These are phyloP conservation scores for Netelia melanura DNA, from an alignment of 2,888 invertebrate genomes.

Conservation along the genomic window DNA sequence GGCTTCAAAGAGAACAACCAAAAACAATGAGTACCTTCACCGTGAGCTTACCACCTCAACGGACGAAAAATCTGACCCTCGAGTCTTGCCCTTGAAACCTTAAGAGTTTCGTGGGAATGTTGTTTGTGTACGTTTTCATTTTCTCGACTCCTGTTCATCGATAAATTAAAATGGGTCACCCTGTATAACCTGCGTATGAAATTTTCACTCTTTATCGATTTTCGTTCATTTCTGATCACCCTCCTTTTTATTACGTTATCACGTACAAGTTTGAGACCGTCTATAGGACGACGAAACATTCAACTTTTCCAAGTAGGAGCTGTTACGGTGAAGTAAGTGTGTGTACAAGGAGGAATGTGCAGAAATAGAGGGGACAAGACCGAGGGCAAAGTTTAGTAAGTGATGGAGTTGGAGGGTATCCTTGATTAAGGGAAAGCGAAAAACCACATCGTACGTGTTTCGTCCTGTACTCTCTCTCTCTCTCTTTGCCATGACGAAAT, in stretches of 20 bases:
- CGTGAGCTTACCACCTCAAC: too few species aligned
- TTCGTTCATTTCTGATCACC: neutral
- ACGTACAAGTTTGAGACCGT: neutral
- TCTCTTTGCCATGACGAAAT: neutral
- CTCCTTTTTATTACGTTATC: neutral
- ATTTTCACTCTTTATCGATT: neutral
- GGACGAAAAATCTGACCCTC: too few species aligned
- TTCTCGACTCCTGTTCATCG: too few species aligned
- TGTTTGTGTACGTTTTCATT: too few species aligned
- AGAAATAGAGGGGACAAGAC: neutral
- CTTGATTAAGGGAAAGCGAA: constrained; percentile 47
- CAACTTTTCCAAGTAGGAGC: neutral
- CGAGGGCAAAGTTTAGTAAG: constrained; percentile 23
- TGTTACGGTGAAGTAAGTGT: neutral
- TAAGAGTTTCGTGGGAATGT: too few species aligned
- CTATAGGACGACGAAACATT: neutral
- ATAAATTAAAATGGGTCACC: neutral
- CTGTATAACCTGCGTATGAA: neutral
- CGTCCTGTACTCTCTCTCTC: neutral
- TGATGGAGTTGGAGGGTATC: constrained; percentile 23
- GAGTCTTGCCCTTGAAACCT: too few species aligned
- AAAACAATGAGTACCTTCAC: too few species aligned
- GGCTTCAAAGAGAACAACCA: too few species aligned
- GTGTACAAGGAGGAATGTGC: neutral
- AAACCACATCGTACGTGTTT: constrained; percentile 11